Percentiles rank a stretch among this genome's conserved stretches.
Evolutionary conservation across 2,113 vertebrate genomes (phyloP).

Genomic region (Eidolon helvum): DNA sequence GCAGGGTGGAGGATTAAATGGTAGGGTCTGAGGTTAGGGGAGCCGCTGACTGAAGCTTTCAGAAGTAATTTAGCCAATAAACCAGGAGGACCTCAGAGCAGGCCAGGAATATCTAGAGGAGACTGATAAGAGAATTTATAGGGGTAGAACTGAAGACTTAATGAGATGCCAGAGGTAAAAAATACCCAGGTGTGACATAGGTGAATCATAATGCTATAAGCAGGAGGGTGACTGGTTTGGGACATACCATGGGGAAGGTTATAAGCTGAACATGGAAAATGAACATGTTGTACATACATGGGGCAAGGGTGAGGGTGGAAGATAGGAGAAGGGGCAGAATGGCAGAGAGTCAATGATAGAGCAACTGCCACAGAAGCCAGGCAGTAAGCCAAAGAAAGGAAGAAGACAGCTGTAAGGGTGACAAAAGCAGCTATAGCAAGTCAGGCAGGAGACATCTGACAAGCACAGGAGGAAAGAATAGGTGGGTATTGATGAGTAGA

Average conservation of each 20-base stretch:
- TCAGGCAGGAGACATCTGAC: constrained; percentile 36
- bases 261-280: neutral
- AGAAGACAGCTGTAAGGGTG: constrained; percentile 42
- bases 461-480: constrained; percentile 42
- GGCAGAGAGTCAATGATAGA: constrained; percentile 26
- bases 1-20: neutral
- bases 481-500: neutral
- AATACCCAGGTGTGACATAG: neutral
- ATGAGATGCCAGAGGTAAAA: neutral
- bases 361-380: constrained; percentile 44
- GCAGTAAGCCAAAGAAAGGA: constrained; percentile 53
- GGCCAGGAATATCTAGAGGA: neutral
- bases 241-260: neutral
- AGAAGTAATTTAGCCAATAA: constrained; percentile 2
- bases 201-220: neutral
- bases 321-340: neutral
- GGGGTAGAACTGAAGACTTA: neutral
- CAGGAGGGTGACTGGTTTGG: neutral
- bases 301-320: neutral
- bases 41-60: neutral
- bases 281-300: neutral
- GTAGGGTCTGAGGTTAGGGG: neutral
- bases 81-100: neutral
- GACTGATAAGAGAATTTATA: neutral
- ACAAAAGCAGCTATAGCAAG: constrained; percentile 47